Conservation (phyloP, 2,888 invertebrate genomes). For the Rhingia rostrata region DNA sequence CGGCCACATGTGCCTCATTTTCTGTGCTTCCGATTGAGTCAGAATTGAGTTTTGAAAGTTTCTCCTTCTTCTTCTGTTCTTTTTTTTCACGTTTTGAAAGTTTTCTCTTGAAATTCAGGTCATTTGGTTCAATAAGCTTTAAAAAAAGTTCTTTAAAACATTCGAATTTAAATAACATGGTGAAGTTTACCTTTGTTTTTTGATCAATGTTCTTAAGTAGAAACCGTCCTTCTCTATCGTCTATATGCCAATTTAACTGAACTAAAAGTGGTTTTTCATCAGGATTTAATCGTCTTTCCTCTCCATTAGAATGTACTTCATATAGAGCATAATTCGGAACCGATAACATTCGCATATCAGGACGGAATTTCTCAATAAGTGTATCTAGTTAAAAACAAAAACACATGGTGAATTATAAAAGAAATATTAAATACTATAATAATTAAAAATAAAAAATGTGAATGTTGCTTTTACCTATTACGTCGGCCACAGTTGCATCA, state of each 20-base stretch:
- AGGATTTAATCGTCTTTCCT: slow-evolving; percentile 94
- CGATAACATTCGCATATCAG: slow-evolving; percentile 98
- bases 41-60: slow-evolving; percentile 90
- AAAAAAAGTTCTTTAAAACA: slow-evolving; percentile 2
- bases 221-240: slow-evolving; percentile 98
- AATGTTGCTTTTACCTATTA: slow-evolving; percentile 87
- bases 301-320: slow-evolving; percentile 90
- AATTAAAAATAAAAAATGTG: not conserved
- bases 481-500: slow-evolving; percentile 97
- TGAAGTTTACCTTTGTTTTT: slow-evolving; percentile 85
- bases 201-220: slow-evolving; percentile 94
- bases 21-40: slow-evolving; percentile 84
- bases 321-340: slow-evolving; percentile 89
- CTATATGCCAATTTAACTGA: slow-evolving; percentile 99
- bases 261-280: slow-evolving; percentile 98
- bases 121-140: slow-evolving; percentile 88
- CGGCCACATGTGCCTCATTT: slow-evolving; percentile 90
- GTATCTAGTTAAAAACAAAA: slow-evolving; percentile 85
- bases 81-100: slow-evolving; percentile 98
- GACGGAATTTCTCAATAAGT: slow-evolving; percentile 98
- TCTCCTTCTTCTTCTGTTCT: slow-evolving; percentile 97
- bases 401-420: not conserved
- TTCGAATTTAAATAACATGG: not conserved
- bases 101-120: slow-evolving; percentile 95
- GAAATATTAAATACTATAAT: too few relatives aligned